phyloP scores from a whole-genome alignment of 2,113 vertebrate genomes.

The Colaptes auratus region DNA sequence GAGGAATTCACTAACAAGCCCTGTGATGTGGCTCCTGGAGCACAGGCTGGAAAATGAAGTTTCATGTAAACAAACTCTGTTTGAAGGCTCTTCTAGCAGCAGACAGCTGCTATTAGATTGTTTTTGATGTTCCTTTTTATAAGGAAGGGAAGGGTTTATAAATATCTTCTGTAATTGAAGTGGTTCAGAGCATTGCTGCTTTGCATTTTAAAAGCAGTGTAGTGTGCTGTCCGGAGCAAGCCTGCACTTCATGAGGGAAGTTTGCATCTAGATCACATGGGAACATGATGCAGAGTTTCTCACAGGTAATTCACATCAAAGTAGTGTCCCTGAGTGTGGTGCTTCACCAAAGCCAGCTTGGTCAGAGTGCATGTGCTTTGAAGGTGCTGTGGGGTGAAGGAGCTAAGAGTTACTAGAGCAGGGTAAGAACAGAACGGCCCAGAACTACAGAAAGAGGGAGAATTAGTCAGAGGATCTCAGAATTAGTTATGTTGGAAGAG shows the following conservation, averaged over 20 bases:
- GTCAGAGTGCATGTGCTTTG: constrained; percentile 4
- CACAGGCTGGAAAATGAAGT: constrained; percentile 24
- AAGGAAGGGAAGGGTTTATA: constrained; percentile 41
- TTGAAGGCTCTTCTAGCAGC: constrained; percentile 34
- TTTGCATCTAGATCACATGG: constrained; percentile 30
- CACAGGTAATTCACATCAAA: constrained; percentile 46
- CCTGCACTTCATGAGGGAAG: background rate
- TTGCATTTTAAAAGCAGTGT: constrained; percentile 18
- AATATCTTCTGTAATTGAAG: constrained; percentile 58
- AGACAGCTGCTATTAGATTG: constrained; percentile 36
- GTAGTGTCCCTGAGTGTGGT: background rate
- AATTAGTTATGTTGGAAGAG: background rate
- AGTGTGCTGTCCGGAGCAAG: background rate
- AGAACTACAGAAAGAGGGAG: background rate
- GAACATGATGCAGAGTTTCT: constrained; percentile 47
- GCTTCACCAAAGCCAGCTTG: background rate
- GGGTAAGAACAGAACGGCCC: background rate
- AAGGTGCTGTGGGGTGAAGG: no score
- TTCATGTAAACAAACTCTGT: constrained; percentile 52
- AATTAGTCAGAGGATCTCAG: background rate
- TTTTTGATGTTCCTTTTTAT: constrained; percentile 57
- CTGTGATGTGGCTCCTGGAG: background rate
- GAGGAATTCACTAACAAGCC: background rate
- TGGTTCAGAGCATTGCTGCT: constrained; percentile 54
- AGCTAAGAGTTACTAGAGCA: background rate